Base-by-base conservation (phyloP, 2,888 invertebrate genomes). In the Andrena flavipes region DNA sequence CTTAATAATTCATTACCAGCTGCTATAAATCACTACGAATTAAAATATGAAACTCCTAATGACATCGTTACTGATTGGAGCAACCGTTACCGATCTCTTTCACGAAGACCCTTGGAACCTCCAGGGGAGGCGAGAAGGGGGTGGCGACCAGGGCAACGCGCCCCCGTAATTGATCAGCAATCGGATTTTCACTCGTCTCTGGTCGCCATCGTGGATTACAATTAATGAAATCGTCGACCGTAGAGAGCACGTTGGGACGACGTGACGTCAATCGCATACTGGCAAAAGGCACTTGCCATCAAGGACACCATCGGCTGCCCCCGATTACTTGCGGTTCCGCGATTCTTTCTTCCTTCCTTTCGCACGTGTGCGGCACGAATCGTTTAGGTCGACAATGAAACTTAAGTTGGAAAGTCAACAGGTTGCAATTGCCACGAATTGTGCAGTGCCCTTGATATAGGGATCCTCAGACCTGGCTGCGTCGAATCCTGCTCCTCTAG, bases 221-320 rank as follows among this genome's bases (percentile, higher is more conserved):
- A 87, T 88, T 88, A 89, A 87, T 90, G 86, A 87, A 90, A 87
- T 86, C 78, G 76, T 69, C 77, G 70, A 78, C 71, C 81, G 74
- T 81, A 63, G 69, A 76, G 78, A 76, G 78, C 80, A 82, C 70
- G 77, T 76, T 76, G 76, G 77, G 80, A 69, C 82, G 69, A 73
- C 63, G 69, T 89, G 90, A 90, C 90, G 90, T 90, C 90, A 90
- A 90, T 89, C 71, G 86, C 75, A 67, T 73, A 78, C 78, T 81
- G 80, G 85, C 86, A 87, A 86, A 88, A 89, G 90, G 82, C 84
- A 84, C 82, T 86, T 87, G 84, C 69, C 60, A 84, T 85, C 88
- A 89, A 90, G 90, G 90, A 87, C 87, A 70, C 67, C 84, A 76
- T 60, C 76, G 71, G 62, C 80, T 84, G 85, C 73, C 74, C 77